Base-by-base conservation (phyloP, 2,797 vertebrate species). In the Enteromius viviparus region DNA sequence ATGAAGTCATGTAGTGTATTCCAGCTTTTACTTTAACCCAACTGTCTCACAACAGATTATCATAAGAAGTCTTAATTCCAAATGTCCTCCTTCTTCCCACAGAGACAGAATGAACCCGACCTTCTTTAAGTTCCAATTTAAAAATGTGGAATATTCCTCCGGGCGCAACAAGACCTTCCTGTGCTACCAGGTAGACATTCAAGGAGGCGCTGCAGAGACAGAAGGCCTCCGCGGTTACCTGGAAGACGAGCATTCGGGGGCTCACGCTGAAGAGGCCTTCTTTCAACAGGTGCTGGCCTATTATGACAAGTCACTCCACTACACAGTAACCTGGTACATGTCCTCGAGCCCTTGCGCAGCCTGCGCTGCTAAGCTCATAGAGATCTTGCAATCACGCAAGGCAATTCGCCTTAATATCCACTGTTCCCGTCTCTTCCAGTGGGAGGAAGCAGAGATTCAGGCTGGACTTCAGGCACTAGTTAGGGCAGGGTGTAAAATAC, bases 71-170 rank as follows among this genome's bases (percentile, higher is more conserved):
- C 40, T 45, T 3, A 8, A 17, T 32, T 64, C 45, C 4, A 74
- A 58, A 58, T 58, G 34, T 76, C 53, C 10, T 10, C 19, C 55
- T 40, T 81, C 34, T 51, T 10, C 45, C 47, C n/a, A 0, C 66
- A 99, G 98, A 90, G 97, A 97, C 75, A 94, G 96, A 74, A 95
- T 99, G 88, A 96, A 95, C 53, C 96, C 95, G 19, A 95, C 95
- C 89, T 98, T 94, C 93, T 99, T 99, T 93, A 98, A 97, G 90
- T 99, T 99, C 93, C 98, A 99, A 93, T 99, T 99, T 95, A 95
- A 96, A 92, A 99, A 99, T 0, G 98, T 99, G 76, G 98, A 99
- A 84, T 99, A 99, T 90, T 99, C 97, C 69, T 99, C 97, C 0
- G 98, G 98, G 45, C 93, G 98, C 88, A 98, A 99, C 93, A 99